Percentiles rank a stretch among this genome's conserved stretches.
phyloP scores from a whole-genome alignment of 37 sponge, comb jelly and placozoan genomes.

The Sycon ciliatum region DNA sequence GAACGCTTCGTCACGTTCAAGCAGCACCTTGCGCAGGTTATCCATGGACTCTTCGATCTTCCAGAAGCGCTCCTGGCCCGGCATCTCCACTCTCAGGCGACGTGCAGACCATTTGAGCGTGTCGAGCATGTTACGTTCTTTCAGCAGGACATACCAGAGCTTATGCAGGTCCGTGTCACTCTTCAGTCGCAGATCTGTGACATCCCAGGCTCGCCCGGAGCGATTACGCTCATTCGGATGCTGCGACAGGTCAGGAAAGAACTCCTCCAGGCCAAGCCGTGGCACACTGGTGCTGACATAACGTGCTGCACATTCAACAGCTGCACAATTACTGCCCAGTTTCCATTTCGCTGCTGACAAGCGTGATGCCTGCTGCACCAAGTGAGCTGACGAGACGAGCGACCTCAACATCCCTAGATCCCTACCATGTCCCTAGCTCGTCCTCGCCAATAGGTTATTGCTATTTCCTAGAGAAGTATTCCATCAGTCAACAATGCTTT shows the following conservation, averaged over 20 bases:
- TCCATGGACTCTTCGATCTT: constrained; percentile 72
- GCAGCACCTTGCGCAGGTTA: constrained; percentile 48
- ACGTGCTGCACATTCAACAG: too few species aligned
- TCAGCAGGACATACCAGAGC: constrained; percentile 39
- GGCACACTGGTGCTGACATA: too few species aligned
- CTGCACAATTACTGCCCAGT: too few species aligned
- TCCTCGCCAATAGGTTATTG: too few species aligned
- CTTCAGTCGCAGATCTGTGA: constrained; percentile 20
- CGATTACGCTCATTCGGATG: background rate
- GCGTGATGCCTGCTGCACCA: too few species aligned
- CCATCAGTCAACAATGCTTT: too few species aligned
- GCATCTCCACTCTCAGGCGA: constrained; percentile 15
- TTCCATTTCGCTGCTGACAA: too few species aligned
- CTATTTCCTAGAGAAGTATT: too few species aligned
- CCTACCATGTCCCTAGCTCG: too few species aligned
- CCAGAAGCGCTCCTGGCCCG: constrained; percentile 46
- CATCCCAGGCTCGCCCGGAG: constrained; percentile 21
- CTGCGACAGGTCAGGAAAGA: constrained; percentile 58
- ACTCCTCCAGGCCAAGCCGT: constrained; percentile 55
- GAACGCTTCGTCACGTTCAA: constrained; percentile 46
- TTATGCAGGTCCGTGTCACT: constrained; percentile 35
- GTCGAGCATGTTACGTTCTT: constrained; percentile 33
- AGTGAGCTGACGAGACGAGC: too few species aligned
- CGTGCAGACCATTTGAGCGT: constrained; percentile 25
- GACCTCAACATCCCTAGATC: too few species aligned